Evolutionary conservation across 2,888 invertebrate genomes (phyloP).

Genomic region (Dryomyza anilis): DNA sequence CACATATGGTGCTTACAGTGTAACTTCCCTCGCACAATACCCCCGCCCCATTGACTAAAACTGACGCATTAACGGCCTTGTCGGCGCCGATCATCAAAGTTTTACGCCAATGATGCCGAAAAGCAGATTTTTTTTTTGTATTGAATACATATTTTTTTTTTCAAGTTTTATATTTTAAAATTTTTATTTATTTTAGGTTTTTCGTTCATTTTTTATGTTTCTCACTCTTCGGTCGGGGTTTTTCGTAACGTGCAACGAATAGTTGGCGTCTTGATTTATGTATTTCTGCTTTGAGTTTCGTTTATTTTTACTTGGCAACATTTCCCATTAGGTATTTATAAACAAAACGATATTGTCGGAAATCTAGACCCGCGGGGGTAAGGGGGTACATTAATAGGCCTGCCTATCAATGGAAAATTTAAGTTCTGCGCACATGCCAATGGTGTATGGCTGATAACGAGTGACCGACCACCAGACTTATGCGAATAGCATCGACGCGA

Average conservation of each 20-base stretch:
- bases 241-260: not conserved
- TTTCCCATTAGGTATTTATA: not conserved
- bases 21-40: not conserved
- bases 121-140: slow-evolving; percentile 6
- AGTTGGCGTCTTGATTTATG: not conserved
- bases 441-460: no score
- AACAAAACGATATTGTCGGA: no score
- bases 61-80: slow-evolving; percentile 18
- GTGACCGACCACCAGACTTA: no score
- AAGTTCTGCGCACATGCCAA: no score
- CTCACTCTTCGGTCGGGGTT: no score
- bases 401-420: no score
- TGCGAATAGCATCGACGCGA: no score
- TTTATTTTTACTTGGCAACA: not conserved
- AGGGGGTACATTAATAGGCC: no score
- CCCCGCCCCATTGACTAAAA: not conserved
- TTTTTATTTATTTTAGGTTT: no score
- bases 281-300: not conserved
- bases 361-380: no score
- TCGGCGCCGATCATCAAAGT: slow-evolving; percentile 17
- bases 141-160: not conserved
- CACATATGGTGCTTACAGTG: not conserved
- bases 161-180: not conserved
- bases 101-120: slow-evolving; percentile 4
- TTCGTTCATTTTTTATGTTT: no score